These are phyloP conservation scores for Ceratoteleas bidentatus DNA, from an alignment of 1,140 invertebrate genomes.

Conservation along the genomic window DNA sequence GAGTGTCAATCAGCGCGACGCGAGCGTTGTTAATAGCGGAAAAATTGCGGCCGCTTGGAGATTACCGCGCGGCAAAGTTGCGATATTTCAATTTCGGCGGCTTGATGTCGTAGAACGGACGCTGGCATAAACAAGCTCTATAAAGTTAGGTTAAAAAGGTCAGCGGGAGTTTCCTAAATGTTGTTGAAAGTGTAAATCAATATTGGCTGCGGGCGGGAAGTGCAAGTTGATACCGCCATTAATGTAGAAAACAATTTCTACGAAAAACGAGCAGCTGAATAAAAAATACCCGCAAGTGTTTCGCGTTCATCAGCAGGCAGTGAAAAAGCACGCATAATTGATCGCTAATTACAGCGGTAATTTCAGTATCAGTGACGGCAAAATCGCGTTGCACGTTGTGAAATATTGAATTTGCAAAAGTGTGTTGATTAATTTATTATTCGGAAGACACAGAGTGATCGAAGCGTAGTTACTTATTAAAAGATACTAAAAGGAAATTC, in stretches of 20 bases:
- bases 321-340: too few species aligned
- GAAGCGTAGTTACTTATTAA: too few species aligned
- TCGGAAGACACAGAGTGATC: too few species aligned
- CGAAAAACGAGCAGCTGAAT: not conserved
- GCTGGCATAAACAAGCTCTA: conserved; percentile 9
- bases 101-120: not conserved
- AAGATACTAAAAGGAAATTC: too few species aligned
- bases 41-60: conserved; percentile 9
- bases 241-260: conserved; percentile 12
- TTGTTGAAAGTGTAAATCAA: conserved; percentile 43
- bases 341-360: too few species aligned
- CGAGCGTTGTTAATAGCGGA: conserved; percentile 9
- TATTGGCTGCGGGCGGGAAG: conserved; percentile 14
- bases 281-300: not conserved
- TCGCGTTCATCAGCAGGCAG: too few species aligned
- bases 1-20: conserved; percentile 28
- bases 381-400: too few species aligned
- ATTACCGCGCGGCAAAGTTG: conserved; percentile 14
- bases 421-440: too few species aligned
- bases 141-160: conserved; percentile 41
- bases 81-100: conserved; percentile 15
- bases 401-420: too few species aligned
- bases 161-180: conserved; percentile 17
- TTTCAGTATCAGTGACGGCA: too few species aligned
- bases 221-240: conserved; percentile 19